These are phyloP conservation scores for Coelinius sp. DNA, from an alignment of 2,888 invertebrate genomes.

Conservation along the genomic window DNA sequence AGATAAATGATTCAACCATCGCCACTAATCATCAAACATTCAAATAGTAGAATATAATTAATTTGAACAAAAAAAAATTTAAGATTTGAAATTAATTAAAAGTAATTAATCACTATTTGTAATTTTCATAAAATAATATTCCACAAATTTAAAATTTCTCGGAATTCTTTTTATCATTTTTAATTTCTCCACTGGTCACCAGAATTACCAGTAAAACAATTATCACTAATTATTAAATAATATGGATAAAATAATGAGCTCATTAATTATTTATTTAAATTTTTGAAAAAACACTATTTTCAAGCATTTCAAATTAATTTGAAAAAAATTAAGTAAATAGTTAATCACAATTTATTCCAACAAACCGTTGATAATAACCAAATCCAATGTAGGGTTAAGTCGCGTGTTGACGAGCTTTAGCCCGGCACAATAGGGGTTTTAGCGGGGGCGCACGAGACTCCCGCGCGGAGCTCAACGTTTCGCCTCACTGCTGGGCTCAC, in stretches of 20 bases:
- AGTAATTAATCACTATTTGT: no score
- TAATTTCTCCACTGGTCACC: background rate
- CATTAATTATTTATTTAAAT: no score
- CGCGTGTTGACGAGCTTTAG: constrained; percentile 44
- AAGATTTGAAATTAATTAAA: no score
- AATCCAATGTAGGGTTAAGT: constrained; percentile 48
- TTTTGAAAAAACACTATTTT: no score
- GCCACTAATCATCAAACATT: no score
- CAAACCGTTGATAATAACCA: constrained; percentile 35
- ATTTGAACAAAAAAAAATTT: no score
- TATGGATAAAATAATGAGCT: no score
- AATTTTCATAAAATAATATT: background rate
- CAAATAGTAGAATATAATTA: no score
- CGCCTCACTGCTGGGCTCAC: constrained; percentile 69
- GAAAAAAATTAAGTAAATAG: no score
- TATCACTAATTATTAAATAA: background rate
- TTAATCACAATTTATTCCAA: background rate
- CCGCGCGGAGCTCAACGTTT: constrained; percentile 68
- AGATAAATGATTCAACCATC: no score
- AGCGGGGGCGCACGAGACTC: constrained; percentile 65
- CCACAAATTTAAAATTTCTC: background rate
- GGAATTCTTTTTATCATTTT: background rate
- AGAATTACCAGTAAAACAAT: background rate
- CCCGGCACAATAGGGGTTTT: constrained; percentile 40
- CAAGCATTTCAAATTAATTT: no score